phyloP scores from a whole-genome alignment of 2,113 vertebrate genomes.

The Xyliphius kryptos region DNA sequence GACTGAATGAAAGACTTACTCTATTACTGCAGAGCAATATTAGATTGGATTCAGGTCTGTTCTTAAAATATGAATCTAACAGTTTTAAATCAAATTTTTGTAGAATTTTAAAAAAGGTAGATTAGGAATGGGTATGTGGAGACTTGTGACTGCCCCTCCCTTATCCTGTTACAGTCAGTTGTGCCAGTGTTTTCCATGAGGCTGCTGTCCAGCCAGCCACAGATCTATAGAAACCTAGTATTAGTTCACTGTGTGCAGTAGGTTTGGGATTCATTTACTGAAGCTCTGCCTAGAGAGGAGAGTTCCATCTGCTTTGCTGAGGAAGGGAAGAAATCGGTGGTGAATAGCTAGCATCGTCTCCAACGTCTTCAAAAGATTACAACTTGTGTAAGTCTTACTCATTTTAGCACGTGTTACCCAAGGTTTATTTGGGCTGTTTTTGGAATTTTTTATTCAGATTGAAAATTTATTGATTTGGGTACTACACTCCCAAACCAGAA shows the following conservation, averaged over 20 bases:
- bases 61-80: no score
- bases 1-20: no score
- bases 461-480: no score
- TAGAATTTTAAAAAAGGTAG: background rate
- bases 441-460: no score
- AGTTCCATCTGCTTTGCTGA: slow-evolving; percentile 25
- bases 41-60: no score
- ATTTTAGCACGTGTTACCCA: background rate
- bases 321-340: slow-evolving; percentile 13
- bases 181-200: slow-evolving; percentile 61
- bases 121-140: slow-evolving; percentile 37
- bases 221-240: slow-evolving; percentile 62
- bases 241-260: slow-evolving; percentile 49
- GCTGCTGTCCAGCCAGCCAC: slow-evolving; percentile 56
- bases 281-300: slow-evolving; percentile 17
- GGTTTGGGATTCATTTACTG: slow-evolving; percentile 44
- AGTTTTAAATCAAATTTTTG: no score
- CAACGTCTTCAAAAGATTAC: background rate
- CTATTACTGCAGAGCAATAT: no score
- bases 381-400: slow-evolving; percentile 28
- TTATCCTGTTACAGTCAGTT: slow-evolving; percentile 58
- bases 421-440: no score
- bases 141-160: slow-evolving; percentile 46
- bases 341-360: background rate
- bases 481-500: no score